Conservation (phyloP, 1,140 invertebrate genomes). For the Drosophila nigromelanica region DNA sequence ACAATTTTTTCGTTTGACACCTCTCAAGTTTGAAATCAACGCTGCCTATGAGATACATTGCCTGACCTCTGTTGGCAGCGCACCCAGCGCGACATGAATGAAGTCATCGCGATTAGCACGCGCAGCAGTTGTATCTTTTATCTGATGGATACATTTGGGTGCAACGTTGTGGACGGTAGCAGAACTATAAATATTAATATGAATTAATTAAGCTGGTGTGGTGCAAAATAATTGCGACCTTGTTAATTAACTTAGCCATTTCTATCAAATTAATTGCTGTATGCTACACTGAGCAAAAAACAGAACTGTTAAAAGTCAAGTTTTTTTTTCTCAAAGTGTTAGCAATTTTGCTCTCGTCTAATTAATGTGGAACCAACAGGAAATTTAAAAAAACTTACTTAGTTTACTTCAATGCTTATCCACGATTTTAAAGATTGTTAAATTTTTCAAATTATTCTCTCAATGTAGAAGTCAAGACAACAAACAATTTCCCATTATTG, state of each 20-base stretch:
- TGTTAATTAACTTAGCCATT: slow-evolving; percentile 13
- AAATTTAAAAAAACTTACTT: no score
- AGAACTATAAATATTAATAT: slow-evolving; percentile 33
- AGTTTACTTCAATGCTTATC: no score
- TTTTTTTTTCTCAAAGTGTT: background rate
- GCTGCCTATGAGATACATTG: slow-evolving; percentile 49
- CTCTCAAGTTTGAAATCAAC: slow-evolving; percentile 43
- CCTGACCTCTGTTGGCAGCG: slow-evolving; percentile 60
- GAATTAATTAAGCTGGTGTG: slow-evolving; percentile 48
- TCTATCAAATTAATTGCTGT: slow-evolving; percentile 15
- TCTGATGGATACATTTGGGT: slow-evolving; percentile 49
- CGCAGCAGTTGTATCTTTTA: slow-evolving; percentile 41
- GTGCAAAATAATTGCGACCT: slow-evolving; percentile 20
- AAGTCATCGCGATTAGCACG: slow-evolving; percentile 73
- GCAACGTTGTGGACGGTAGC: slow-evolving; percentile 32
- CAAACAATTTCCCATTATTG: slow-evolving; percentile 14
- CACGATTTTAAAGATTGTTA: no score
- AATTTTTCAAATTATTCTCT: background rate
- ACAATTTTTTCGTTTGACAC: slow-evolving; percentile 56
- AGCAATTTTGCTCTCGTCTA: no score
- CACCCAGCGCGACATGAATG: slow-evolving; percentile 53
- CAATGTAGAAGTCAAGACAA: slow-evolving; percentile 7
- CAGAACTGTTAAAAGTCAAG: background rate
- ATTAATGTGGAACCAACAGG: background rate
- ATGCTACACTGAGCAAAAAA: background rate